phyloP scores from a whole-genome alignment of 1,140 invertebrate species.

The Temnothorax curvispinosus region DNA sequence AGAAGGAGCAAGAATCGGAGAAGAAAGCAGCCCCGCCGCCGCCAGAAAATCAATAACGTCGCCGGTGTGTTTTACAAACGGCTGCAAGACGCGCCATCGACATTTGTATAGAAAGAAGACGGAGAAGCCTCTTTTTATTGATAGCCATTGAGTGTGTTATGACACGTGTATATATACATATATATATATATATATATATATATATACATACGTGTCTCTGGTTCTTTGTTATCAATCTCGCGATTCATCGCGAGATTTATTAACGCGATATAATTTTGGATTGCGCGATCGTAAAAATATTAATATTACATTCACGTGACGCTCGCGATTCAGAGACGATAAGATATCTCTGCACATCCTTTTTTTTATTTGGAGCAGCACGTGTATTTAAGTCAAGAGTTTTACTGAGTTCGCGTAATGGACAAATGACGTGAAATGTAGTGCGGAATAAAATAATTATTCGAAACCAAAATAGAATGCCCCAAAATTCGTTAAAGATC shows the following conservation, averaged over 20 bases:
- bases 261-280: constrained; percentile 21
- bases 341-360: background rate
- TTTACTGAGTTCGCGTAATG: background rate
- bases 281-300: constrained; percentile 9
- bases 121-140: background rate
- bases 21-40: constrained; percentile 30
- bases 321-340: background rate
- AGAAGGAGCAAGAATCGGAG: constrained; percentile 45
- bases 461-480: background rate
- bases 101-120: constrained; percentile 21
- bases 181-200: background rate
- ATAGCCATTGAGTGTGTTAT: constrained; percentile 1
- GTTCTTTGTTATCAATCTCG: background rate
- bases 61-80: constrained; percentile 60
- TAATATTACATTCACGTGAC: constrained; percentile 13
- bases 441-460: background rate
- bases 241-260: constrained; percentile 36
- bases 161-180: too few relatives aligned
- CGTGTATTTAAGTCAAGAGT: background rate
- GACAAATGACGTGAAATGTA: background rate
- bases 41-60: constrained; percentile 48
- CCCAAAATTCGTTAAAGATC: background rate
- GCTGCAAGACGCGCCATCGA: constrained; percentile 42
- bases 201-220: background rate
- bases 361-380: background rate